Base-by-base conservation (phyloP, 37 sponge, comb jelly and placozoan genomes). In the Spongilla lacustris region DNA sequence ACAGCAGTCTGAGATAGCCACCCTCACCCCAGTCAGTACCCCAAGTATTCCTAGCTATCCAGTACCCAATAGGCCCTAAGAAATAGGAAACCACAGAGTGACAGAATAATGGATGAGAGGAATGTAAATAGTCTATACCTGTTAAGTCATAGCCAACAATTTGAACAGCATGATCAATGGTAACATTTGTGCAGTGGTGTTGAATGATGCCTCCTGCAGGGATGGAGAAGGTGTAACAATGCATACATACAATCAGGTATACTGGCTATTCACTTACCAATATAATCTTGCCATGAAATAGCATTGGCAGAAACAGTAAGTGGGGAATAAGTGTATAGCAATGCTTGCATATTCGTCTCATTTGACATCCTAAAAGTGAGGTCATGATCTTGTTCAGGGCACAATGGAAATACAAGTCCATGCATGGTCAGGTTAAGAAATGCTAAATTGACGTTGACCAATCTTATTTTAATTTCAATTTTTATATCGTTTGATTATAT, bases 21-120 rank as follows among this genome's bases (percentile, higher is more conserved):
- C 86, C 26, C 73, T 87, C 84, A 14, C 97, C 97, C 94, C 94
- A 96, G 75, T 80, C 82, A 17, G 76, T 24, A 21, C 97, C 97
- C 97, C 97, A 96, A 0, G 97, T 94, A 81, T 96, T 96, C 0
- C 97, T 79, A 1, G 91, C 88, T 36, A 91, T 91, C 95, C 95
- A 96, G 69, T 94, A 94, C 6, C 95, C 95, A 26, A 94, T 74
- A 17, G 87, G 83, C 22, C 88, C 96, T 93, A 32, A 21, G 73
- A 29, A 72, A 72, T 29, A 69, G 71, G 5, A 27, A 13, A 32
- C n/a, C 33, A 81, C 31, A 28, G 24, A 9, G n/a, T 29, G 50
- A 21, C 0, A 49, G 72, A 6, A 8, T 5, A 10, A 26, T 19
- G 41, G 66, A 34, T 5, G 36, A 31, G 26, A 23, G 70, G 21